Conservation (phyloP, 2,888 invertebrate genomes). For the Nebria salina region DNA sequence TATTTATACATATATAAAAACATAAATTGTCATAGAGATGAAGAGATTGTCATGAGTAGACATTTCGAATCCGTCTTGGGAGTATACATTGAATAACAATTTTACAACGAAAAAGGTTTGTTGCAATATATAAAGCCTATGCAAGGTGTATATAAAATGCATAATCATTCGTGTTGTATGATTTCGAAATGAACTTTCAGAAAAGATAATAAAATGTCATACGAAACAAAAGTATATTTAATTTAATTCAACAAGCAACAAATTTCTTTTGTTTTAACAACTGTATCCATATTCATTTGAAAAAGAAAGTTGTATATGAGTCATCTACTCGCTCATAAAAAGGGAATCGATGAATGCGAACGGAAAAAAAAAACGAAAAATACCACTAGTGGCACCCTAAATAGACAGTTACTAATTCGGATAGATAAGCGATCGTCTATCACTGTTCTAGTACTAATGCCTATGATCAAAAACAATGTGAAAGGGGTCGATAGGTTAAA, state of each 20-base stretch:
- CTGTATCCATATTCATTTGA: not conserved
- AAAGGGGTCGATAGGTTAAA: constrained; percentile 44
- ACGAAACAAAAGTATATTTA: not conserved
- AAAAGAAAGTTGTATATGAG: not conserved
- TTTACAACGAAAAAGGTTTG: no score
- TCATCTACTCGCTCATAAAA: not conserved
- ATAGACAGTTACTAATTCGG: not conserved
- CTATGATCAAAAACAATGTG: constrained; percentile 44
- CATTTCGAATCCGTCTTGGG: no score
- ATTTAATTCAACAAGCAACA: not conserved
- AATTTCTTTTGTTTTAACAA: not conserved
- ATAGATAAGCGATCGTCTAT: not conserved
- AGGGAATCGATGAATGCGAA: no score
- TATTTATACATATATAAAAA: no score
- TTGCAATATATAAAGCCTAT: no score
- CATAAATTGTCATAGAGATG: no score
- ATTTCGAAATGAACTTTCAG: not conserved
- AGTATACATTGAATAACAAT: no score
- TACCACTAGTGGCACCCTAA: not conserved
- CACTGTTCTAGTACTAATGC: constrained; percentile 35
- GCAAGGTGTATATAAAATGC: not conserved
- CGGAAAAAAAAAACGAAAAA: not conserved
- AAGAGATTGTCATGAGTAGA: no score
- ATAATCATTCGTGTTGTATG: not conserved
- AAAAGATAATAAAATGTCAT: not conserved